Evolutionary conservation across 2,888 invertebrate genomes (phyloP).

Genomic region (Rotaria sp.): DNA sequence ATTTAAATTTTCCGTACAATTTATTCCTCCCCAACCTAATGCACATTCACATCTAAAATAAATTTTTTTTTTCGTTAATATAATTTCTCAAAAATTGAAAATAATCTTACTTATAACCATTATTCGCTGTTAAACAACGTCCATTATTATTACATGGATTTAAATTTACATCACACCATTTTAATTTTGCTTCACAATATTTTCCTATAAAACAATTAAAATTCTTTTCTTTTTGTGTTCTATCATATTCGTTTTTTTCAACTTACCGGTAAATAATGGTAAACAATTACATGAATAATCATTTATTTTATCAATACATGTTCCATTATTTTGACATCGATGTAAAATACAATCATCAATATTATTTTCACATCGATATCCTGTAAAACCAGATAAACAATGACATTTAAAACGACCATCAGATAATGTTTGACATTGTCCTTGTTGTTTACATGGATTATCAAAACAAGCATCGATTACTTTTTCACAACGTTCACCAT

Average conservation of each 20-base stretch:
- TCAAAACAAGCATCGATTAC: constrained; percentile 86
- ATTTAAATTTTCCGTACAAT: constrained; percentile 28
- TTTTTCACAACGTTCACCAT: constrained; percentile 84
- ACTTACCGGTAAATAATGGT: constrained; percentile 72
- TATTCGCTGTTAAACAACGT: constrained; percentile 66
- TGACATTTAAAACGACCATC: constrained; percentile 65
- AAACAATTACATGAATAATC: constrained; percentile 80
- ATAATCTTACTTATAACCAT: constrained; percentile 49
- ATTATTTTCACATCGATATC: constrained; percentile 86
- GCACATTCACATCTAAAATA: constrained; percentile 28
- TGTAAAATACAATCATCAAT: constrained; percentile 83
- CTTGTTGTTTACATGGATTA: constrained; percentile 82
- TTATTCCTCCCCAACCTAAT: constrained; percentile 17
- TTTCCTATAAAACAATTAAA: constrained; percentile 61
- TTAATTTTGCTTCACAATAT: constrained; percentile 83
- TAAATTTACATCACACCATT: constrained; percentile 76
- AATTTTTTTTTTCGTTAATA: too few relatives aligned
- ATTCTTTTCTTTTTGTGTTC: background rate
- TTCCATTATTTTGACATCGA: constrained; percentile 87
- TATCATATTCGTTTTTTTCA: background rate
- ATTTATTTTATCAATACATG: constrained; percentile 80
- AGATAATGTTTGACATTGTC: constrained; percentile 63
- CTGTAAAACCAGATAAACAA: constrained; percentile 82
- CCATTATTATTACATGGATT: constrained; percentile 92
- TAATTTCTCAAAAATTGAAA: background rate